Percentiles rank a stretch among this genome's conserved stretches.
Conservation (phyloP, 35 echinoderm and acorn worm species). For the Ptychodera flava region DNA sequence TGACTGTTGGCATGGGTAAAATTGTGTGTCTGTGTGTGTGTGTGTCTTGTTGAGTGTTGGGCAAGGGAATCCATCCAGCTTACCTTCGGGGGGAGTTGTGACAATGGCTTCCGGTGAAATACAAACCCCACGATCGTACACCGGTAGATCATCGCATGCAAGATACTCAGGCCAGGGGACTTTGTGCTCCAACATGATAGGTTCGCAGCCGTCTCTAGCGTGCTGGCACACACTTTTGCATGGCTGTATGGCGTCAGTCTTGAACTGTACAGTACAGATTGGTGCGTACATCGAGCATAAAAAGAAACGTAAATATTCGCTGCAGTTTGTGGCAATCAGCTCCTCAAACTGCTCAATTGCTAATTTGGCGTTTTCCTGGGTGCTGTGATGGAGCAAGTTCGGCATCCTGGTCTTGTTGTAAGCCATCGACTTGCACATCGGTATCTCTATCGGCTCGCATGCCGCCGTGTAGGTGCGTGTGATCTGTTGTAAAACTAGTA, state of each 20-base stretch:
- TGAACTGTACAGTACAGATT: constrained; percentile 78
- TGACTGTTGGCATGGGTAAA: no score
- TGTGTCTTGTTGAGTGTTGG: no score
- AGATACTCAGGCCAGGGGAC: constrained; percentile 79
- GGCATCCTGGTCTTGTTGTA: constrained; percentile 97
- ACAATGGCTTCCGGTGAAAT: constrained; percentile 94
- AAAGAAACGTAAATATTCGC: constrained; percentile 64
- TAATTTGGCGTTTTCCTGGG: constrained; percentile 88
- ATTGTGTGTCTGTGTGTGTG: no score
- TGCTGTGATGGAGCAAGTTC: constrained; percentile 85
- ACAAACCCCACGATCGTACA: constrained; percentile 86
- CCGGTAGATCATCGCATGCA: constrained; percentile 63
- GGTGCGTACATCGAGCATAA: constrained; percentile 96
- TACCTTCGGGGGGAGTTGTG: background rate
- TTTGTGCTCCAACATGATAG: constrained; percentile 71
- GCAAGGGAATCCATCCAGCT: no score
- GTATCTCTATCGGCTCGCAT: constrained; percentile 66
- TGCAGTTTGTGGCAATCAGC: constrained; percentile 82
- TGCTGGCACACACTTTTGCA: constrained; percentile 79
- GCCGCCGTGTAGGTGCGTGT: background rate
- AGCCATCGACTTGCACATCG: constrained; percentile 65
- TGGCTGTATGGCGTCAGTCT: constrained; percentile 66
- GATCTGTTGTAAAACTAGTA: background rate
- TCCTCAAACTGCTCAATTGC: constrained; percentile 89
- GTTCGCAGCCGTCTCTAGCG: constrained; percentile 67